Evolutionary conservation across 1,140 invertebrate genomes (phyloP), one percentile per base, ranked within the genome.

Genomic region (Charaxes varanes): DNA sequence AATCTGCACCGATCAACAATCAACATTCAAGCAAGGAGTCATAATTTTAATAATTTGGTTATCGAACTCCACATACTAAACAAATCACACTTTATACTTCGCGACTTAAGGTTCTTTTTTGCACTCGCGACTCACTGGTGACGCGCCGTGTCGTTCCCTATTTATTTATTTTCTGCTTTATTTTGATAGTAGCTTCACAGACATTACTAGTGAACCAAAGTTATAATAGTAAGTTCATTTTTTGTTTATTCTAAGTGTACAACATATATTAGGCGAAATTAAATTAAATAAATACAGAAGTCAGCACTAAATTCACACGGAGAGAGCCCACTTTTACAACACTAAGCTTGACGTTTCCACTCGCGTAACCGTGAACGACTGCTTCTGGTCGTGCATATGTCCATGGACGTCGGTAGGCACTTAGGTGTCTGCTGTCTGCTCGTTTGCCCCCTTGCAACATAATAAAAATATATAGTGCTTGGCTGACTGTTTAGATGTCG

Each of bases 101-200:
- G 28, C 17, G 50, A 18, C 37, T 63, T 77, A 77, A 68, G 64
- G 71, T 74, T 49, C 48, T 53, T 64, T 69, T 46, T 46, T 42
- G 43, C 53, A 62, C 45, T 33, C 37, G 30, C 40, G 5, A 22
- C 26, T 19, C 34, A 19, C 11, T 43, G 32, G 31, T 44, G 47
- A 35, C 53, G 48, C 44, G 54, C 53, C 47, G 63, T 62, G 64
- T 60, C 64, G 59, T 68, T 78, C 64, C 57, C 63, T 63, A 73
- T 77, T 71, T 82, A 81, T 77, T 77, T 78, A 78, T 81, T 81
- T 77, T 76, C 63, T 62, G 57, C 58, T 57, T 64, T 79, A 79
- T 74, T 77, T 68, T 77, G 72, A 77, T 71, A 71, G 41, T 55
- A 31, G 45, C 61, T 62, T 41, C 41, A 57, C 48, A 33, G 26